Percentiles rank a stretch among this genome's conserved stretches.
phyloP scores from a whole-genome alignment of 2,888 invertebrate genomes.

The Petrolisthes manimaculis region DNA sequence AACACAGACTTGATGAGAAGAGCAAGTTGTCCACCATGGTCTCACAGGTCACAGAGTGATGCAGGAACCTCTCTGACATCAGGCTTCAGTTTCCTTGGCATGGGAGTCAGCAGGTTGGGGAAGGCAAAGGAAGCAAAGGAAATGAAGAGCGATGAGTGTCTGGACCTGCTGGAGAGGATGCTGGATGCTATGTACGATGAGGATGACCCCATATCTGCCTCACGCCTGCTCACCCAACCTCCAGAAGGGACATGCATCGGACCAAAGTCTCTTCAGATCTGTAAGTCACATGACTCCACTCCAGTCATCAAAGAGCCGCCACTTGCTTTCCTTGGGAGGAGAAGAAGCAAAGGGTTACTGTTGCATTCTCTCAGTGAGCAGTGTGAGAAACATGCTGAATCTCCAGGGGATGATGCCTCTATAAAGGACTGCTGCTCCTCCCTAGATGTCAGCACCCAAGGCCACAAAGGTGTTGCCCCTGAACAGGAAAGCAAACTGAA shows the following conservation, averaged over 20 bases:
- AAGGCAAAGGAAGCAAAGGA: conserved; percentile 46
- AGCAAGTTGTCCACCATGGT: conserved; percentile 2
- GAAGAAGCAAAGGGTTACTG: conserved; percentile 27
- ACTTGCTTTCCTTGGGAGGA: conserved; percentile 9
- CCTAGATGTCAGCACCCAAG: conserved; percentile 21
- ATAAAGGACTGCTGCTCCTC: conserved; percentile 17
- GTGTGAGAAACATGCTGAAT: conserved; percentile 36
- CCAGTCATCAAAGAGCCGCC: conserved; percentile 19
- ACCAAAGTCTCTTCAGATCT: neutral
- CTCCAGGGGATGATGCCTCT: conserved; percentile 33
- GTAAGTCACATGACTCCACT: neutral
- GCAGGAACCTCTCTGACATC: conserved; percentile 25
- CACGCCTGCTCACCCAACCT: conserved; percentile 24
- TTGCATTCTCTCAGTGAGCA: conserved; percentile 48
- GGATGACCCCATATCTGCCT: conserved; percentile 30
- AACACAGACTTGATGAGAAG: conserved; percentile 4
- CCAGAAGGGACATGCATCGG: conserved; percentile 16
- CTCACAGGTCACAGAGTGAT: conserved; percentile 28
- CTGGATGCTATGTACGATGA: conserved; percentile 32
- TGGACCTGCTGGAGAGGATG: conserved; percentile 40
- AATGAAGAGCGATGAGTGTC: conserved; percentile 36
- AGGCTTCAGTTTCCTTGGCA: conserved; percentile 46
- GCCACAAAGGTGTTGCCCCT: neutral
- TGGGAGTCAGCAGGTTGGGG: conserved; percentile 30
- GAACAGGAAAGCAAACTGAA: conserved; percentile 19